Evolutionary conservation across 1,140 invertebrate species (phyloP).

Genomic region (Pygmarrhopalites habei): DNA sequence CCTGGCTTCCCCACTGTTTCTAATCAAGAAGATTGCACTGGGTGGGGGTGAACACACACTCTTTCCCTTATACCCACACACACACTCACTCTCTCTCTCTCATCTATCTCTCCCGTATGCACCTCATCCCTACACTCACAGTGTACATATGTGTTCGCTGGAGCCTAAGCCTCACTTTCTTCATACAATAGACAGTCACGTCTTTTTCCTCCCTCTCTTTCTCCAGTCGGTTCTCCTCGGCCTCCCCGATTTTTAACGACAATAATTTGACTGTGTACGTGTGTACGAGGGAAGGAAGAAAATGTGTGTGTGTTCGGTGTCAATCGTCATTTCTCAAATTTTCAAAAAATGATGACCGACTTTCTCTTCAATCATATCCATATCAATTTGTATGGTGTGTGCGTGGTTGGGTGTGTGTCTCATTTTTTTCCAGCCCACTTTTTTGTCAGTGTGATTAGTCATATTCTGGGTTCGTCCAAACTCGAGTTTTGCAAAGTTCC

Average conservation of each 20-base stretch:
- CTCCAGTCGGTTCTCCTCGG: not conserved
- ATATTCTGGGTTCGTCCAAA: too few relatives aligned
- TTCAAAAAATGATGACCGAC: not conserved
- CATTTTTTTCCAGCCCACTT: too few relatives aligned
- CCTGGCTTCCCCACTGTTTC: constrained; percentile 32
- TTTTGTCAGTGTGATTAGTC: too few relatives aligned
- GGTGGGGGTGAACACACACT: constrained; percentile 9
- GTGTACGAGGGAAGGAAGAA: too few relatives aligned
- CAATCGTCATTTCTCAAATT: not conserved
- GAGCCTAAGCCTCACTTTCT: not conserved
- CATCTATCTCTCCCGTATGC: not conserved
- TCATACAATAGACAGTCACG: too few relatives aligned
- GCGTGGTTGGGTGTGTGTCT: too few relatives aligned
- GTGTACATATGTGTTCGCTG: not conserved
- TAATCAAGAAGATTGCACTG: constrained; percentile 36
- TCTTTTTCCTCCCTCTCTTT: not conserved
- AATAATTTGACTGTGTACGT: not conserved
- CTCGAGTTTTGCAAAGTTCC: too few relatives aligned
- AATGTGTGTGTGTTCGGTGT: not conserved
- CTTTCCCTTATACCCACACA: not conserved
- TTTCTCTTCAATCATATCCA: not conserved
- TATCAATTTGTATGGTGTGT: too few relatives aligned
- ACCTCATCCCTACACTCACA: not conserved
- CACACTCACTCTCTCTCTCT: not conserved
- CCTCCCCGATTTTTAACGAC: not conserved